These are phyloP conservation scores for Peromyscus attwateri DNA, from an alignment of 2,797 vertebrate genomes.

Conservation along the genomic window DNA sequence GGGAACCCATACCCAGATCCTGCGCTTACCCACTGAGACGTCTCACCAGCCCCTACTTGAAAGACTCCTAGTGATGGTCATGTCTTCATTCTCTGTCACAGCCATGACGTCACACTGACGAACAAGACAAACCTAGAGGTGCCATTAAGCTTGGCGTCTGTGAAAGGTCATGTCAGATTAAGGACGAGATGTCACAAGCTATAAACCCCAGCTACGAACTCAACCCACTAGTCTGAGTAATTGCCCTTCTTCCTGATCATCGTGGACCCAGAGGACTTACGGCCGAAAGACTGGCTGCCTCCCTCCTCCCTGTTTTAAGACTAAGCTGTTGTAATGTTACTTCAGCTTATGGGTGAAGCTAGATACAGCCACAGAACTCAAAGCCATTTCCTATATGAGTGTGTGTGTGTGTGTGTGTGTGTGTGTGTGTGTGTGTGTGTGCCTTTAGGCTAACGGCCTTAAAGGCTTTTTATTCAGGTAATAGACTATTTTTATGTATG, in stretches of 20 bases:
- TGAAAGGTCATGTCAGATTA: not conserved
- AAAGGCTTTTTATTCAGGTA: not conserved
- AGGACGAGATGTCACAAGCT: not conserved
- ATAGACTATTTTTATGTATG: not conserved
- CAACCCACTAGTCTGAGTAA: not conserved
- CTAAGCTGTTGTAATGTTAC: fast-evolving
- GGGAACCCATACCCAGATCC: not conserved
- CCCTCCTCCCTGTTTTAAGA: not conserved
- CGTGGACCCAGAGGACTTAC: fast-evolving
- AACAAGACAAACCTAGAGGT: not conserved
- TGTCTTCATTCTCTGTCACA: not conserved
- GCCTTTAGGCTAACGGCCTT: slow-evolving; percentile 15
- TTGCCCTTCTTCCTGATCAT: not conserved
- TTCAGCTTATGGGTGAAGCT: not conserved
- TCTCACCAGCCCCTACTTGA: not conserved
- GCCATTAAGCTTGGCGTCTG: not conserved
- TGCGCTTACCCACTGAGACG: not conserved
- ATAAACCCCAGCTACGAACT: not conserved
- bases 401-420: not conserved
- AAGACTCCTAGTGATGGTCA: not conserved
- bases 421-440: not conserved
- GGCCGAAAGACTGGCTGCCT: not conserved
- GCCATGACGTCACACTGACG: not conserved
- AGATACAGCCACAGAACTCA: not conserved
- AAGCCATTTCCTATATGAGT: not conserved